Base-by-base conservation (phyloP, 2,113 vertebrate species). In the Indicator indicator region DNA sequence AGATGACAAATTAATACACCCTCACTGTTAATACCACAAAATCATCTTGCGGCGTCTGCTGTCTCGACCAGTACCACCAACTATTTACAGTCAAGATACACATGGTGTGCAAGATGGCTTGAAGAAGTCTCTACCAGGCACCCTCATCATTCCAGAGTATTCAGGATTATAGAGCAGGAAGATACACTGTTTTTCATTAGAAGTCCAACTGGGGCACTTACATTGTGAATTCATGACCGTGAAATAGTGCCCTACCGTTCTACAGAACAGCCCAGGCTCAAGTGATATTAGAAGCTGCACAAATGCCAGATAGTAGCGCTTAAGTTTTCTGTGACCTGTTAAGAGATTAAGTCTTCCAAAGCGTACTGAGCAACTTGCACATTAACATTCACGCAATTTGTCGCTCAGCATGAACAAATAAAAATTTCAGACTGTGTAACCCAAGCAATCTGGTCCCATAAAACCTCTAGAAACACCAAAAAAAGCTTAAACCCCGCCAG, bases 241-340 rank as follows among this genome's bases (percentile, higher is more conserved):
- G n/a, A 46, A 64, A 36, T 2, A 65, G 56, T 3, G 7, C 2
- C 12, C 26, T 38, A 30, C 11, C 8, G 20, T 8, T 19, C 48
- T 5, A 64, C 9, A 6, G 5, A 38, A 9, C 13, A 36, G 33
- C 7, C 59, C 32, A 18, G 12, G 12, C 15, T 56, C 7, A 0
- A n/a, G 9, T 5, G 16, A 28, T 72, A 32, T 6, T 7, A 54
- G 4, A 40, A 12, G 7, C 7, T 13, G 11, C 28, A 42, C 2
- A 0, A 1, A 75, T 42, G 19, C 4, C 36, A 54, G 3, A 26
- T 1, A 5, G 12, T 5, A 80, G 20, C 13, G 24, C 5, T 54
- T 19, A 3, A 28, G 28, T 70, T 68, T 46, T 11, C 36, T 33
- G 11, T 21, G 26, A 69, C 3, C 7, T 30, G 20, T 12, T 27